Evolutionary conservation across 2,888 invertebrate species (phyloP), one percentile per base, ranked within the genome.

Genomic region (Barypeithes pellucidus): DNA sequence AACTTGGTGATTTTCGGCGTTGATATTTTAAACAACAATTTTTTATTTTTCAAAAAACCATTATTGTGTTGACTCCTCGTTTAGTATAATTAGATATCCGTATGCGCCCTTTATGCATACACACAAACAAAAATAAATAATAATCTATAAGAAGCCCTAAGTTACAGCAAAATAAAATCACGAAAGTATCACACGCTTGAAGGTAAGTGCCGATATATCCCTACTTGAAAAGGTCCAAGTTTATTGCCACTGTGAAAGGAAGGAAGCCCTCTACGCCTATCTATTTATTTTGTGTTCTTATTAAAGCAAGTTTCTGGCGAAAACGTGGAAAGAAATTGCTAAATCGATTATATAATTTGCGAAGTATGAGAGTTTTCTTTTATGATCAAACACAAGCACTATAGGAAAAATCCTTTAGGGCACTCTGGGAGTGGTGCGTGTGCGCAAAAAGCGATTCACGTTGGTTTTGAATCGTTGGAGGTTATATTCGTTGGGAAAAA

Each of bases 211-310:
- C 24, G 22, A 24, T 24, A 50, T 22, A n/a, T 50, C n/a, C 50
- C 12, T 24, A 50, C 24, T 50, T 50, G 50, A 50, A 50, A 50
- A 50, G 50, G 50, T 50, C 50, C 1, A 22, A 20, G 50, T 50
- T 11, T 50, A 50, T 50, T 50, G 24, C 24, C 22, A 24, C 50
- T 24, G 24, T 50, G 50, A 50, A 50, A 24, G 22, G 50, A 50
- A 50, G 8, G 7, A 50, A 47, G 22, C n/a, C n/a, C n/a, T 24
- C n/a, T 7, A 50, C 20, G n/a, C 1, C 24, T 50, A 24, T 50
- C 22, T 50, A 50, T 50, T 50, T 50, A 50, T 50, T 50, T 50
- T 24, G 22, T 1, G 24, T 24, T 50, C 7, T n/a, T n/a, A 50
- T 50, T 50, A 50, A 12, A 22, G 20, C 7, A 11, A 47, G 50